Conservation (phyloP, 2,888 invertebrate species). For the Caenorhabditis sp. region DNA sequence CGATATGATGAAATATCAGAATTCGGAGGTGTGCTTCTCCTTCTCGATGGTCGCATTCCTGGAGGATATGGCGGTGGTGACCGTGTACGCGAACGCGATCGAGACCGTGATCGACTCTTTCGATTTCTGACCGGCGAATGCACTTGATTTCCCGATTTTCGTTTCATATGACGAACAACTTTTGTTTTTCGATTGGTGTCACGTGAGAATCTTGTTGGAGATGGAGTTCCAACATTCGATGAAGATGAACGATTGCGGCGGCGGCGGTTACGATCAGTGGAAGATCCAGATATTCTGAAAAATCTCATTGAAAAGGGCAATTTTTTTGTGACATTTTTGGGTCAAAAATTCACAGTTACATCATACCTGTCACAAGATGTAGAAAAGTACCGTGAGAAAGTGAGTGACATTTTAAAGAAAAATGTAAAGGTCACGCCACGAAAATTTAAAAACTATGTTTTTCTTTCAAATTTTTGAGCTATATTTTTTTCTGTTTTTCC, state of each 20-base stretch:
- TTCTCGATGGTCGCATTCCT: constrained; percentile 6
- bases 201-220: neutral
- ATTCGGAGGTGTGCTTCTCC: neutral
- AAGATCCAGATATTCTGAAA: neutral
- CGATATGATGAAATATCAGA: constrained; percentile 18
- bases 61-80: constrained; percentile 37
- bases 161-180: neutral
- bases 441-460: too few species aligned
- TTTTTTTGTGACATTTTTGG: too few species aligned
- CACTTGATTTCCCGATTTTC: neutral
- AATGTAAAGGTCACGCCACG: too few species aligned
- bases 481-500: too few species aligned
- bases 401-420: too few species aligned
- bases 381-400: too few species aligned
- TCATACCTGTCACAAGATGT: too few species aligned
- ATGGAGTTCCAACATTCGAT: neutral
- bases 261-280: neutral
- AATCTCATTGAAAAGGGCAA: too few species aligned
- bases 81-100: constrained; percentile 12
- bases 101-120: constrained; percentile 3
- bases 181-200: neutral
- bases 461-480: too few species aligned
- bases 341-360: too few species aligned
- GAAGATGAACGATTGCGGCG: neutral
- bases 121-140: neutral